These are phyloP conservation scores for Arctopsyche grandis DNA, from an alignment of 1,140 invertebrate species.

Conservation along the genomic window DNA sequence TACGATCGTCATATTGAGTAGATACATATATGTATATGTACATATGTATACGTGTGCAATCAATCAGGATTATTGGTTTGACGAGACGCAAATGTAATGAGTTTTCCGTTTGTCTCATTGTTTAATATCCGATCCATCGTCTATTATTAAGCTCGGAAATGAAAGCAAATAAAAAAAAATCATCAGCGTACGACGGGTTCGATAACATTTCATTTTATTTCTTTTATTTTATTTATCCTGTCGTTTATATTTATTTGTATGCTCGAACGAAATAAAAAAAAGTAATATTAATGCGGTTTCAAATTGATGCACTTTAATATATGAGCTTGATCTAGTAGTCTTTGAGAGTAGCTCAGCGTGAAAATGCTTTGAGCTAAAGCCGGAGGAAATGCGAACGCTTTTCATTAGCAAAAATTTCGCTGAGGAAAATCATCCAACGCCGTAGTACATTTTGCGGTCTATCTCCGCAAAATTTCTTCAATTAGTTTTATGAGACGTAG, in stretches of 20 bases:
- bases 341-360: slow-evolving; percentile 9
- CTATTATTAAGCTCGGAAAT: neutral
- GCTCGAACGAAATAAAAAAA: neutral
- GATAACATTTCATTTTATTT: neutral
- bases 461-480: slow-evolving; percentile 1
- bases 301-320: neutral
- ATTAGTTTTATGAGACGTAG: neutral
- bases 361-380: neutral
- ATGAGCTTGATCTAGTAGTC: neutral
- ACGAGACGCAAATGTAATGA: neutral
- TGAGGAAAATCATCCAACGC: neutral
- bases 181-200: neutral
- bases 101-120: neutral
- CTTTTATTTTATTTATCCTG: neutral
- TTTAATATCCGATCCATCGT: neutral
- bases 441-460: neutral
- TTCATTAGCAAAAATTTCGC: slow-evolving; percentile 1
- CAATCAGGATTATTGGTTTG: neutral
- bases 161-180: neutral
- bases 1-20: neutral
- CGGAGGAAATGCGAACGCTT: neutral
- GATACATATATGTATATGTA: too few relatives aligned
- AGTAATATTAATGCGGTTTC: neutral
- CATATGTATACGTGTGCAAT: neutral
- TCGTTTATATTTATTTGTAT: neutral